Percentiles rank a stretch among this genome's conserved stretches.
phyloP scores from a whole-genome alignment of 1,140 invertebrate genomes.

The Lucilia sericata region DNA sequence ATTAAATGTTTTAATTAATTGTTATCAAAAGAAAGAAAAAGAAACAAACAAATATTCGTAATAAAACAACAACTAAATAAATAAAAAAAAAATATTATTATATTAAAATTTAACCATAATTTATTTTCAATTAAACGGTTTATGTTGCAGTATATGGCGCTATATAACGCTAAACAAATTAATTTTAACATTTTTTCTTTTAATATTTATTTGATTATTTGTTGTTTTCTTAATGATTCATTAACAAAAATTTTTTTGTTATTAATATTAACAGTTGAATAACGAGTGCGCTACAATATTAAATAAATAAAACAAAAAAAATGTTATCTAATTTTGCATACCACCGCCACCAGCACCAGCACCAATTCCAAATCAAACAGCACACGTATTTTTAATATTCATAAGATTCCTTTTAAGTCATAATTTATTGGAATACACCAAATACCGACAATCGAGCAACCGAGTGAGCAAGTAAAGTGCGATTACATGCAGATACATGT shows the following conservation, averaged over 20 bases:
- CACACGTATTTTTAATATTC: background rate
- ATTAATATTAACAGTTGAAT: background rate
- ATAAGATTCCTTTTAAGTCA: slow-evolving; percentile 31
- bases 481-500: background rate
- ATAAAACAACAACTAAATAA: background rate
- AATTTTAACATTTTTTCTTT: background rate
- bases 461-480: no score
- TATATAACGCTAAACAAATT: background rate
- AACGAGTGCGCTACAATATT: background rate
- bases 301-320: background rate
- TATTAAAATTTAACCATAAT: slow-evolving; percentile 8
- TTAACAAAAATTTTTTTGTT: background rate
- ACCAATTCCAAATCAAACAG: background rate
- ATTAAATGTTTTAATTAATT: slow-evolving; percentile 13
- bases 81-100: background rate
- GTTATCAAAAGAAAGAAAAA: background rate
- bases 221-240: background rate
- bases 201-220: background rate
- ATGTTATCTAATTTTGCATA: slow-evolving; percentile 40
- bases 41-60: background rate
- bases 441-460: background rate
- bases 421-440: background rate
- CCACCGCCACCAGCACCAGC: background rate
- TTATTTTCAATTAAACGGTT: slow-evolving; percentile 34
- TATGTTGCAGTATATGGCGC: slow-evolving; percentile 23